Percentiles rank a stretch among this genome's conserved stretches.
phyloP scores from a whole-genome alignment of 2,888 invertebrate genomes.

The Apoda limacodes region DNA sequence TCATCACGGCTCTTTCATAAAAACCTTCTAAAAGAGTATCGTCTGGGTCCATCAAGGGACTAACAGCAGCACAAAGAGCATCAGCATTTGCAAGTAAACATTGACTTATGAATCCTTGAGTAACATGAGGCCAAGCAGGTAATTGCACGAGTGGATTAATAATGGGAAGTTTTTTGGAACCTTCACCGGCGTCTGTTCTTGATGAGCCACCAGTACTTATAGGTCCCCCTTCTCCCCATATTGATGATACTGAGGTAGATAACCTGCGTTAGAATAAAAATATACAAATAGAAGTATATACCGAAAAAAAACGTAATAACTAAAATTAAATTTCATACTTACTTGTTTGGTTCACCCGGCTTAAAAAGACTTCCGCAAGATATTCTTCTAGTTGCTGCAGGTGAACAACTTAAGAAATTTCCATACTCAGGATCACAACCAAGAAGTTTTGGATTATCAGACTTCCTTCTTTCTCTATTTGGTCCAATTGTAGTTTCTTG shows the following conservation, averaged over 20 bases:
- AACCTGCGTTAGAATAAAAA: constrained; percentile 37
- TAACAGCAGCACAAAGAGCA: constrained; percentile 95
- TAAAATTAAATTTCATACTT: constrained; percentile 27
- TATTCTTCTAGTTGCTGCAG: constrained; percentile 88
- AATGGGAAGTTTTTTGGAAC: constrained; percentile 82
- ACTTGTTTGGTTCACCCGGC: constrained; percentile 75
- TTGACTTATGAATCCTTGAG: constrained; percentile 92
- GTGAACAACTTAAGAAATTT: constrained; percentile 78
- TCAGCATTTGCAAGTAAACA: constrained; percentile 96
- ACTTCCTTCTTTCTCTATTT: constrained; percentile 55
- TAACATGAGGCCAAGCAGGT: constrained; percentile 88
- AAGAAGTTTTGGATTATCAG: constrained; percentile 72
- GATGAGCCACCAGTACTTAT: constrained; percentile 30
- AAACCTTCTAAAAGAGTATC: constrained; percentile 89
- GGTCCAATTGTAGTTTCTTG: constrained; percentile 58
- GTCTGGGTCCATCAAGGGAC: constrained; percentile 93
- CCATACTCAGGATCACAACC: constrained; percentile 73
- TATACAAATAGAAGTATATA: constrained; percentile 2
- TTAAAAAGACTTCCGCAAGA: constrained; percentile 92
- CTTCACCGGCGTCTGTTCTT: constrained; percentile 66
- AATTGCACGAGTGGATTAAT: constrained; percentile 90
- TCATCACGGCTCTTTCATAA: constrained; percentile 96
- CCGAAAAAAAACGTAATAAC: constrained; percentile 2
- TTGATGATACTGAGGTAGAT: constrained; percentile 63
- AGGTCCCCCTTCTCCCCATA: constrained; percentile 57